Base-by-base conservation (phyloP, 2,888 invertebrate genomes). In the Frankliniella intonsa region DNA sequence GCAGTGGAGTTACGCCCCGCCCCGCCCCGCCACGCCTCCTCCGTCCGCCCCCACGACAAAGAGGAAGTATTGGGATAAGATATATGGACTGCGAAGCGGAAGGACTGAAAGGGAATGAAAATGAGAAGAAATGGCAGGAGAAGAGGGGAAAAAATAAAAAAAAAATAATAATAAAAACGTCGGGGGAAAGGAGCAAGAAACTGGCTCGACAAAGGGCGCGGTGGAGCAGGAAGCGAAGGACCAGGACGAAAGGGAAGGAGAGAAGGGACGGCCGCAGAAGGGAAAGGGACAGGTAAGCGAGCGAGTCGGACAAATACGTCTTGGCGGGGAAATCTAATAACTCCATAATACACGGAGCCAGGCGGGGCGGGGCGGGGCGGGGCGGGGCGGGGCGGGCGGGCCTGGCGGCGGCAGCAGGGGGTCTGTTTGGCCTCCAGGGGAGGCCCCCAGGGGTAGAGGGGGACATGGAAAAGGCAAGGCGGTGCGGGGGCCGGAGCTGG, bases 291-390 rank as follows among this genome's bases (percentile, higher is more conserved):
- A 76, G 69, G 69, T 76, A 25, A 76, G 69, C 22, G 69, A 25
- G 25, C 22, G 69, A 76, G 69, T 25, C 69, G 69, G 69, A 76
- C 69, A 76, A 76, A 76, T 25, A 25, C 69, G 69, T 76, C 69
- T 62, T 62, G 62, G 25, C 69, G 25, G 69, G 69, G 62, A 62
- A 76, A 76, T 76, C 69, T 76, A 76, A 76, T 76, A 76, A 76
- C 69, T 25, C 22, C 25, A 76, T 76, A 25, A 22, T 22, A 25
- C 69, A 22, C 12, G 69, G 69, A 9, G 22, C 69, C 22, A 22
- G 55, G 38, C 38, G 38, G 38, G 38, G 38, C 38, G 38, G 38
- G 38, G 38, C 38, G 38, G 38, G 38, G 38, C 38, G 38, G 38
- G 38, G 38, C 38, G 38, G 38, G 38, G 38, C 38, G 38, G 38